These are phyloP conservation scores for Turritopsis rubra DNA, from an alignment of 30 jellyfish, hydroid and myxozoan species.

Conservation along the genomic window DNA sequence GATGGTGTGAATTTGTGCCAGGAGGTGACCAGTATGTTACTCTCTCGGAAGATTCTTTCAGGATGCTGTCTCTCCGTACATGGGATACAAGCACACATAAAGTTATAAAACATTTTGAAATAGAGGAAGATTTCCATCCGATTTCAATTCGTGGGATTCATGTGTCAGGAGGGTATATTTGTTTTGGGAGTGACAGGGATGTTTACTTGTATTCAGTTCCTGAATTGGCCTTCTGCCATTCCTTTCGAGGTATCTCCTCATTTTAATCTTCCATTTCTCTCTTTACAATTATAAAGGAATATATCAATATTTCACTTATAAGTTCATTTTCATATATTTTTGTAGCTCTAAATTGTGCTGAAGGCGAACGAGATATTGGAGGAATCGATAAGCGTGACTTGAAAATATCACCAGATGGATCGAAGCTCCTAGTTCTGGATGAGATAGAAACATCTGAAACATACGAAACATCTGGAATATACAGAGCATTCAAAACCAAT, in stretches of 20 bases:
- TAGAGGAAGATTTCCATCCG: too few species aligned
- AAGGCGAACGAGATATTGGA: background rate
- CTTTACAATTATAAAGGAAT: background rate
- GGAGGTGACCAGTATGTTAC: background rate
- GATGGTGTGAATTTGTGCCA: background rate
- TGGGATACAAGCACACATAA: background rate
- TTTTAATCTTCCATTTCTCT: too few species aligned
- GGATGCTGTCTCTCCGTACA: background rate
- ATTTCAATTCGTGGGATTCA: background rate
- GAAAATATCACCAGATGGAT: background rate
- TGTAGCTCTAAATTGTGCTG: background rate
- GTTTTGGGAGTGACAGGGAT: background rate
- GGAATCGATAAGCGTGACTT: too few species aligned
- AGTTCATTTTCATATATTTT: too few species aligned
- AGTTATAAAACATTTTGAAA: background rate
- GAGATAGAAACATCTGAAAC: too few species aligned
- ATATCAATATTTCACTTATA: too few species aligned
- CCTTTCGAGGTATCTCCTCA: background rate
- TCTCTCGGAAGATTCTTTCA: background rate
- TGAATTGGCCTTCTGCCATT: background rate
- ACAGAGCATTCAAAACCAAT: background rate
- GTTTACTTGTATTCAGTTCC: background rate
- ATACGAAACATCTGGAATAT: too few species aligned
- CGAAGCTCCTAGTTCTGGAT: background rate
- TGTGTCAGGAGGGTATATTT: background rate